A percentile compares a stretch with the other conserved stretches of the same genome.
These are phyloP conservation scores for Oedothorax gibbosus DNA, from an alignment of 1,140 invertebrate species.

Conservation along the genomic window DNA sequence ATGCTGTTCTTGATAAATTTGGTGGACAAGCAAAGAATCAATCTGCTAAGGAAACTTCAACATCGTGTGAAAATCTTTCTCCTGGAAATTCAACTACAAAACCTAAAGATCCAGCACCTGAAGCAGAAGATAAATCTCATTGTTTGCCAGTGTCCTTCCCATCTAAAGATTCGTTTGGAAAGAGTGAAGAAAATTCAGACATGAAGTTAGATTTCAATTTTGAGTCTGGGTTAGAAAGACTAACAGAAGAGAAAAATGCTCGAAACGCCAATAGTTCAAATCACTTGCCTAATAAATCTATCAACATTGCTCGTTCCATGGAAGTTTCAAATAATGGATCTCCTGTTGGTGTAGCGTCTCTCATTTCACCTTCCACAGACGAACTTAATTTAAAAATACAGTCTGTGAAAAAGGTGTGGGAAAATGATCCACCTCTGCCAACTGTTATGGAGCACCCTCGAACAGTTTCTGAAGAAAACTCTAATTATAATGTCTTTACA, in stretches of 20 bases:
- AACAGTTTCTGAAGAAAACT: slow-evolving; percentile 33
- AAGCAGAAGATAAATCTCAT: slow-evolving; percentile 47
- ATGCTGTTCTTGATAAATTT: slow-evolving; percentile 62
- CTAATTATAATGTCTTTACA: slow-evolving; percentile 39
- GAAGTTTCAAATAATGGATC: slow-evolving; percentile 70
- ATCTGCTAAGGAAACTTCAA: slow-evolving; percentile 68
- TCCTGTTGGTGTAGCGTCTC: slow-evolving; percentile 71
- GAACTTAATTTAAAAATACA: slow-evolving; percentile 94
- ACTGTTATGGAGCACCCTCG: slow-evolving; percentile 77
- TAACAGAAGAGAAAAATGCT: slow-evolving; percentile 78
- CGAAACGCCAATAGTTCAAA: slow-evolving; percentile 67
- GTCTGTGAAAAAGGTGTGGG: slow-evolving; percentile 92
- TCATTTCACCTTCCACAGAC: slow-evolving; percentile 80
- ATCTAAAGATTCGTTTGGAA: slow-evolving; percentile 56
- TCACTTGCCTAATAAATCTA: slow-evolving; percentile 68
- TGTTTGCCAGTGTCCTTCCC: slow-evolving; percentile 31
- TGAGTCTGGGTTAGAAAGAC: slow-evolving; percentile 76
- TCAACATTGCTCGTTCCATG: slow-evolving; percentile 76
- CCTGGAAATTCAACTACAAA: slow-evolving; percentile 26
- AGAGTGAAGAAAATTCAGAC: slow-evolving; percentile 81
- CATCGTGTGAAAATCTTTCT: slow-evolving; percentile 22
- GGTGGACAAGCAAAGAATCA: slow-evolving; percentile 44
- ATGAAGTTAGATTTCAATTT: slow-evolving; percentile 93
- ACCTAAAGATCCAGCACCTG: slow-evolving; percentile 34
- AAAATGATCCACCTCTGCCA: slow-evolving; percentile 76